These are phyloP conservation scores for Athalia circularis DNA, from an alignment of 2,888 invertebrate genomes.

Conservation along the genomic window DNA sequence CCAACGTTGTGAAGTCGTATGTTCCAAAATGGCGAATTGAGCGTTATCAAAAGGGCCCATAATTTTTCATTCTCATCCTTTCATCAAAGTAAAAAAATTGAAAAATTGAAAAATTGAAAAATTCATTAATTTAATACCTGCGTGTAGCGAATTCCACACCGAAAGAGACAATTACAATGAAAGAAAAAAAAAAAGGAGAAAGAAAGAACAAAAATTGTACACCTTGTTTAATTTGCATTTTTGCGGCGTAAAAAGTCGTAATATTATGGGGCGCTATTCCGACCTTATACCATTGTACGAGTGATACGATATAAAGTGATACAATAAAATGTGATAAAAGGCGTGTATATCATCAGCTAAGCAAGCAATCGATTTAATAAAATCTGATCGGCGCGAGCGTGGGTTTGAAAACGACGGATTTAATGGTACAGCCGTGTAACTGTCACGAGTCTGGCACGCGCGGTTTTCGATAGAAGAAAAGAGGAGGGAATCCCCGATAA, in stretches of 20 bases:
- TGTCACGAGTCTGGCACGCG: conserved; percentile 51
- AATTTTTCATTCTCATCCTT: neutral
- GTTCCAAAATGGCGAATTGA: neutral
- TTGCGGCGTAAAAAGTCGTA: too few relatives aligned
- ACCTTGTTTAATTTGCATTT: conserved; percentile 17
- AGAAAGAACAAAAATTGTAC: conserved; percentile 36
- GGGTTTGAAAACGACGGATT: conserved; percentile 49
- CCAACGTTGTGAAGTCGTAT: too few relatives aligned
- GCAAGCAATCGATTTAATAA: conserved; percentile 32
- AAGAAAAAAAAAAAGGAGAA: neutral
- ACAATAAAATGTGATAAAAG: too few relatives aligned
- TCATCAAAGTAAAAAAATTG: neutral
- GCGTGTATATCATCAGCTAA: neutral
- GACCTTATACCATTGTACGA: conserved; percentile 20
- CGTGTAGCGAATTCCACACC: too few relatives aligned
- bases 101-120: too few relatives aligned
- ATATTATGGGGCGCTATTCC: too few relatives aligned
- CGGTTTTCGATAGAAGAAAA: conserved; percentile 37
- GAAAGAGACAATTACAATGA: neutral
- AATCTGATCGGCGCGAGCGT: conserved; percentile 24
- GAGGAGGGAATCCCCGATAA: conserved; percentile 54
- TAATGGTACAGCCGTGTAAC: conserved; percentile 61
- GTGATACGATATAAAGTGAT: too few relatives aligned
- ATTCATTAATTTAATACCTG: too few relatives aligned
- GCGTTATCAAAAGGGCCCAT: neutral